These are phyloP conservation scores for Oscheius sp. DNA, from an alignment of 2,888 invertebrate species.

Conservation along the genomic window DNA sequence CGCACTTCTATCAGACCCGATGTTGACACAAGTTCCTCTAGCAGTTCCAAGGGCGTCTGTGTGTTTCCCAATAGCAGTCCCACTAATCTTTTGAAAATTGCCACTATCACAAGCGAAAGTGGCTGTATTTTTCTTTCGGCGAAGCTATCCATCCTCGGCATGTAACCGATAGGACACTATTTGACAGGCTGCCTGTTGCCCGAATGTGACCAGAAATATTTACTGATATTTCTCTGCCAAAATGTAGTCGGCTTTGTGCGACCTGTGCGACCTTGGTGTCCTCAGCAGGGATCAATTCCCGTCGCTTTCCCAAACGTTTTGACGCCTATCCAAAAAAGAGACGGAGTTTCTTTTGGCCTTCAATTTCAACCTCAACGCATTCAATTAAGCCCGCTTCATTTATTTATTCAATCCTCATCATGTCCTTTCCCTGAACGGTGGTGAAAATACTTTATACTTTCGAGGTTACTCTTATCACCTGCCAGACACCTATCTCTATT, in stretches of 20 bases:
- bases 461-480: neutral
- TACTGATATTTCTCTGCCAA: too few species aligned
- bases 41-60: neutral
- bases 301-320: neutral
- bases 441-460: too few species aligned
- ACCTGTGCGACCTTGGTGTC: neutral
- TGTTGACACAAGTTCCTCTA: constrained; percentile 10
- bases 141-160: neutral
- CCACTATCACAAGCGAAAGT: neutral
- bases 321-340: too few species aligned
- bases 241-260: neutral
- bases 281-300: constrained; percentile 6
- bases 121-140: neutral
- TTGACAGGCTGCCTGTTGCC: neutral
- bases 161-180: neutral
- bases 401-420: neutral
- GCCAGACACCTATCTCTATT: neutral
- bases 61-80: neutral
- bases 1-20: neutral
- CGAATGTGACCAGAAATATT: too few species aligned
- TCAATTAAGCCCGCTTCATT: neutral
- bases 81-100: neutral
- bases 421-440: neutral
- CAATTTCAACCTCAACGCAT: too few species aligned
- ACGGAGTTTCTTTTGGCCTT: too few species aligned